Percentiles rank a stretch among this genome's conserved stretches.
Conservation (phyloP, 2,113 vertebrate species). For the Nannobrachium achirus region DNA sequence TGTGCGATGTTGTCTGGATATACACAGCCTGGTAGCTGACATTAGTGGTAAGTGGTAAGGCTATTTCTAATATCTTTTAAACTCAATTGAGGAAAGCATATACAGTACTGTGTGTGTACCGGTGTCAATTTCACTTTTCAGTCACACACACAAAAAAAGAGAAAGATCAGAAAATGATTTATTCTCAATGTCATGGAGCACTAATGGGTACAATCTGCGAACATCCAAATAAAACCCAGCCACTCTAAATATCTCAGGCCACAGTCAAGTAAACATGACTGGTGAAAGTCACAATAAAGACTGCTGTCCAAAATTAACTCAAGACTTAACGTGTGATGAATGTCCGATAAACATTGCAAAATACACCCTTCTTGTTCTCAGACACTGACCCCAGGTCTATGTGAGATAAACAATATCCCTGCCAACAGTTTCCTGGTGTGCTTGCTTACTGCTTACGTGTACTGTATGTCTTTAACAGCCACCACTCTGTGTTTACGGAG, state of each 20-base stretch:
- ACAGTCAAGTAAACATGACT: background rate
- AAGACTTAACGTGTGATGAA: background rate
- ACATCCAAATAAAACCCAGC: background rate
- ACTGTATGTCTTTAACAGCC: background rate
- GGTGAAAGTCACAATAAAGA: too few relatives aligned
- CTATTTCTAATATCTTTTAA: background rate
- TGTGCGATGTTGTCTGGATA: slow-evolving; percentile 27
- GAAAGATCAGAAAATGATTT: too few relatives aligned
- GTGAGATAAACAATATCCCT: slow-evolving; percentile 7
- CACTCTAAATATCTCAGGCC: background rate
- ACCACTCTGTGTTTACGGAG: background rate
- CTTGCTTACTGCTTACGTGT: background rate
- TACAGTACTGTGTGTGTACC: background rate
- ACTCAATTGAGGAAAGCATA: background rate
- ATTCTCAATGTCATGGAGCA: too few relatives aligned
- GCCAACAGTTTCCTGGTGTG: background rate
- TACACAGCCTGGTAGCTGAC: slow-evolving; percentile 11
- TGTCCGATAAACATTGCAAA: slow-evolving; percentile 2
- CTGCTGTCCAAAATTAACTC: background rate
- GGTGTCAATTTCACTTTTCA: background rate
- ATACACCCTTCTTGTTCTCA: background rate
- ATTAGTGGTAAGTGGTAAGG: background rate
- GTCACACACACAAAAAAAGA: too few relatives aligned
- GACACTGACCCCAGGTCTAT: background rate
- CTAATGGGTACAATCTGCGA: too few relatives aligned